Evolutionary conservation across 2,888 invertebrate species (phyloP).

Genomic region (Microchrysa polita): DNA sequence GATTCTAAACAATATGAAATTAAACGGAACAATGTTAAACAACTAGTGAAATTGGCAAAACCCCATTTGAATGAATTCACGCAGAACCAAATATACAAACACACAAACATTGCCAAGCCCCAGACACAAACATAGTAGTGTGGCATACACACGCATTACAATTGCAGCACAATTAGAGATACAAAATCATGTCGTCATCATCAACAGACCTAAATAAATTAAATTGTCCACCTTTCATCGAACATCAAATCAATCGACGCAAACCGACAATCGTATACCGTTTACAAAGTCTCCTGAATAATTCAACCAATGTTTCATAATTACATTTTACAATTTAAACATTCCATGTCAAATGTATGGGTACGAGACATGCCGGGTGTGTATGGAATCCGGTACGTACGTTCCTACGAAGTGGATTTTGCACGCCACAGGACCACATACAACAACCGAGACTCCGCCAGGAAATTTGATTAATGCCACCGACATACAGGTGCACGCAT

Average conservation of each 20-base stretch:
- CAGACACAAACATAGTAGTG: no score
- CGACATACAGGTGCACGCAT: slow-evolving; percentile 23
- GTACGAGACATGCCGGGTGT: no score
- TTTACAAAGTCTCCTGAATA: slow-evolving; percentile 42
- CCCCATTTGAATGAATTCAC: no score
- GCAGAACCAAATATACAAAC: no score
- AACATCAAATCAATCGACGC: slow-evolving; percentile 39
- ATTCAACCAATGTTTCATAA: slow-evolving; percentile 43
- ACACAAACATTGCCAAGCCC: no score
- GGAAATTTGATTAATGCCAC: slow-evolving; percentile 42
- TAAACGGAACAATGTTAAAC: no score
- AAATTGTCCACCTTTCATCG: slow-evolving; percentile 35
- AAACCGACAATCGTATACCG: slow-evolving; percentile 37
- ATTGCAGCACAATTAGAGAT: slow-evolving; percentile 7
- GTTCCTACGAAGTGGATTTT: neutral
- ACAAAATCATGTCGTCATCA: slow-evolving; percentile 21
- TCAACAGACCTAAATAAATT: slow-evolving; percentile 34
- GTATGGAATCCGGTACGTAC: neutral
- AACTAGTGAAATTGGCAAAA: no score
- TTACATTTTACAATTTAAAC: slow-evolving; percentile 42
- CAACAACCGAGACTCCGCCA: slow-evolving; percentile 5
- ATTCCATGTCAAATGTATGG: slow-evolving; percentile 25
- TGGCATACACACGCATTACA: neutral
- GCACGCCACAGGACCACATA: neutral
- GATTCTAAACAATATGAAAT: no score